Conservation (phyloP, 2,888 invertebrate genomes). For the Drosophila affinis region DNA sequence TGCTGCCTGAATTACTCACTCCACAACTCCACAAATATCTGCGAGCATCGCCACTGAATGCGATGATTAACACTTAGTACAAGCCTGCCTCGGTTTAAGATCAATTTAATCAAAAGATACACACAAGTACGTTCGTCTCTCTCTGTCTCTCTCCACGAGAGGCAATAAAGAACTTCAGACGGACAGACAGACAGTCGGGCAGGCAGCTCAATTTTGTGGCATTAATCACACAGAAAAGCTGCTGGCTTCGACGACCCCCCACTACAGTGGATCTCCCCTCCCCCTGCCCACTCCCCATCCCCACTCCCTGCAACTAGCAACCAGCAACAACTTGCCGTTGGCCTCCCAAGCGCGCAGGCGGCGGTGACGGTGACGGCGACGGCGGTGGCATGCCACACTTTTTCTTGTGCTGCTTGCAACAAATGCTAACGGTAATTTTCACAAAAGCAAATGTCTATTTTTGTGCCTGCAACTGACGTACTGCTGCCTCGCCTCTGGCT, state of each 20-base stretch:
- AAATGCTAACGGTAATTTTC: conserved; percentile 73
- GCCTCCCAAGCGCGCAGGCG: conserved; percentile 66
- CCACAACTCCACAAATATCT: not conserved
- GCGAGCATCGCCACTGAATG: not conserved
- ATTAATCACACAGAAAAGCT: conserved; percentile 34
- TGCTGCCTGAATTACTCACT: conserved; percentile 21
- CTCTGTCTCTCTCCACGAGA: not conserved
- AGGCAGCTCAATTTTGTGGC: conserved; percentile 33
- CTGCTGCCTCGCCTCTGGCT: not conserved
- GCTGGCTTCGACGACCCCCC: conserved; percentile 2
- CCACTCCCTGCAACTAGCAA: too few species aligned
- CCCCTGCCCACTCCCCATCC: too few species aligned
- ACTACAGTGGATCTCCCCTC: not conserved
- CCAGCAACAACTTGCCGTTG: conserved; percentile 64
- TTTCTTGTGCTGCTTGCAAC: conserved; percentile 36
- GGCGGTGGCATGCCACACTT: conserved; percentile 56
- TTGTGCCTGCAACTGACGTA: conserved; percentile 47
- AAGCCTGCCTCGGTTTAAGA: conserved; percentile 1
- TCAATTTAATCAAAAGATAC: not conserved
- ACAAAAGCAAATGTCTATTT: conserved; percentile 68
- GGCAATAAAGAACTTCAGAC: conserved; percentile 41
- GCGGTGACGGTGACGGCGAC: too few species aligned
- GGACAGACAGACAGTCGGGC: conserved; percentile 3
- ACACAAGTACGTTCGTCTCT: not conserved
- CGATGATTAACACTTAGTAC: conserved; percentile 18